phyloP scores from a whole-genome alignment of 2,888 invertebrate genomes.

The Limnephilus rhombicus region DNA sequence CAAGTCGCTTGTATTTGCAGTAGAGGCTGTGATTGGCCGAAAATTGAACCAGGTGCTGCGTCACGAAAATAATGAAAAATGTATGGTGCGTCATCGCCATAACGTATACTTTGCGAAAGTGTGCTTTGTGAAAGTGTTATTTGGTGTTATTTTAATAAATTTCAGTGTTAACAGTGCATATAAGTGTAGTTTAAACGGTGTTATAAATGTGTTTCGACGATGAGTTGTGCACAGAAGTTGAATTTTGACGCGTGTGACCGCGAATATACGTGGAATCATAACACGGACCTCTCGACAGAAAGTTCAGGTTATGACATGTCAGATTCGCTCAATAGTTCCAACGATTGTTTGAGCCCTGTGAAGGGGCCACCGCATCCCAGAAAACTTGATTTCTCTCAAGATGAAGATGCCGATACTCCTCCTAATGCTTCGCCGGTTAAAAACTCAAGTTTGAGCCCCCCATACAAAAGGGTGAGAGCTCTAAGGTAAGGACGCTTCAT shows the following conservation, averaged over 20 bases:
- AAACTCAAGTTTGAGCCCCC: constrained; percentile 71
- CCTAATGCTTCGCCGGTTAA: constrained; percentile 70
- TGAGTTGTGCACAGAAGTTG: constrained; percentile 71
- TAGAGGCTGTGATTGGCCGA: constrained; percentile 50
- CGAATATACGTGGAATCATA: constrained; percentile 70
- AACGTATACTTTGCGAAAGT: constrained; percentile 72
- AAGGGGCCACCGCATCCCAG: constrained; percentile 77
- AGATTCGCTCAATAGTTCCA: constrained; percentile 80
- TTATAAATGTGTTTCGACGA: constrained; percentile 64
- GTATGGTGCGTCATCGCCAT: constrained; percentile 75
- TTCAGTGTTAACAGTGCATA: constrained; percentile 13
- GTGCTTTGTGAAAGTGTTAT: constrained; percentile 70
- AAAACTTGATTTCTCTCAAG: constrained; percentile 78
- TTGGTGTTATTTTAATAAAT: constrained; percentile 68
- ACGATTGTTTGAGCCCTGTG: constrained; percentile 79
- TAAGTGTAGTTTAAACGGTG: constrained; percentile 42
- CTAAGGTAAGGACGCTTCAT: constrained; percentile 72
- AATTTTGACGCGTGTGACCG: constrained; percentile 71
- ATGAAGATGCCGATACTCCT: constrained; percentile 75
- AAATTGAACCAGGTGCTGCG: constrained; percentile 53
- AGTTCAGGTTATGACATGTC: constrained; percentile 82
- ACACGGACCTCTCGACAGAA: constrained; percentile 78
- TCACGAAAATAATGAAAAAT: constrained; percentile 46
- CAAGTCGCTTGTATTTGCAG: not conserved
- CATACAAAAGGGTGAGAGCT: constrained; percentile 80